A percentile compares a stretch with the other conserved stretches of the same genome.
phyloP scores from a whole-genome alignment of 2,797 vertebrate species.

The Periparus ater region DNA sequence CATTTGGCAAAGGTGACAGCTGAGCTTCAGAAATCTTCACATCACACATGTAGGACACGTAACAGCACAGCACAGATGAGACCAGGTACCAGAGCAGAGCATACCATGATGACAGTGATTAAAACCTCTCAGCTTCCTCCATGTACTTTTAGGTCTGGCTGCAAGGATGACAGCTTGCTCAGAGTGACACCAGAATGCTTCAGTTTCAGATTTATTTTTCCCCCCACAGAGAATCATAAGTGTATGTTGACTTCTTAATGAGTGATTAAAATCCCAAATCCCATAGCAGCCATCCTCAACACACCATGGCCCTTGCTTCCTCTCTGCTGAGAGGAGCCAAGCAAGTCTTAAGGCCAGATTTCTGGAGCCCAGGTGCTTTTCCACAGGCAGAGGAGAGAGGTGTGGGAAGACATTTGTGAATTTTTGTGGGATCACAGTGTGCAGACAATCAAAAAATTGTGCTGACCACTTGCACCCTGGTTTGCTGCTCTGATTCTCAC shows the following conservation, averaged over 20 bases:
- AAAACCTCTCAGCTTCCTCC: not conserved
- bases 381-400: not conserved
- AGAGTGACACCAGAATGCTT: not conserved
- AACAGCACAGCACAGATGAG: accelerated
- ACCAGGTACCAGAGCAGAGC: not conserved
- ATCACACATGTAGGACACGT: not conserved
- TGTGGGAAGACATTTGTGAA: not conserved
- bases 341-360: not conserved
- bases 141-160: not conserved
- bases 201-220: not conserved
- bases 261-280: not conserved
- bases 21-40: not conserved
- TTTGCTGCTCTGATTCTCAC: not conserved
- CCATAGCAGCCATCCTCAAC: not conserved
- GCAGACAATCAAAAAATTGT: not conserved
- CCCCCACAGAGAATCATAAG: accelerated
- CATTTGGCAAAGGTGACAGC: not conserved
- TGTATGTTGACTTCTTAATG: not conserved
- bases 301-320: not conserved
- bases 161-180: not conserved
- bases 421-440: not conserved
- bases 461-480: not conserved
- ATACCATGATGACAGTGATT: not conserved
- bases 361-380: not conserved
- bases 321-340: not conserved